Evolutionary conservation across 2,113 vertebrate genomes (phyloP).

Genomic region (Alethe diademata): DNA sequence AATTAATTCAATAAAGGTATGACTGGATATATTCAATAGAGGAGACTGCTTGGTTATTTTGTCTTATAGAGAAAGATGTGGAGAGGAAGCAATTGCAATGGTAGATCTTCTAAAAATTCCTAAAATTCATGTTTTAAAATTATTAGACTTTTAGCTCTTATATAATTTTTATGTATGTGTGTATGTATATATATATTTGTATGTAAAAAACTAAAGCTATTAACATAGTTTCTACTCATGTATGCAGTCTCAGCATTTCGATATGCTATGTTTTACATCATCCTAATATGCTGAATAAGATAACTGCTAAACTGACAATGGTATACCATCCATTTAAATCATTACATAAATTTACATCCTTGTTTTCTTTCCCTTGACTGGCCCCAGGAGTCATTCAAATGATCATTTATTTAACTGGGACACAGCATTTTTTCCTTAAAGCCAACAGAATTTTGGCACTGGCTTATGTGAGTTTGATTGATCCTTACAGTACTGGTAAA

Average conservation of each 20-base stretch:
- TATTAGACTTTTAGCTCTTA: not conserved
- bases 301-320: not conserved
- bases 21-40: not conserved
- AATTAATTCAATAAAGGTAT: constrained; percentile 45
- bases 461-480: not conserved
- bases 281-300: not conserved
- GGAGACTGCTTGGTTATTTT: not conserved
- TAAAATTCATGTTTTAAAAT: not conserved
- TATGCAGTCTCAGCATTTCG: not conserved
- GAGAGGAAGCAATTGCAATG: not conserved
- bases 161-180: not conserved
- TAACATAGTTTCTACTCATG: not conserved
- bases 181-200: too few relatives aligned
- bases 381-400: not conserved
- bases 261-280: not conserved
- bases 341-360: not conserved
- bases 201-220: not conserved
- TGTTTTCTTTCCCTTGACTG: not conserved
- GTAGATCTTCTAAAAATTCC: not conserved
- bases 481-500: not conserved
- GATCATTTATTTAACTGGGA: not conserved
- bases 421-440: not conserved
- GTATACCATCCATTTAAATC: not conserved
- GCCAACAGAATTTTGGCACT: not conserved
- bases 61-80: not conserved